These are phyloP conservation scores for Neoitamus cyanurus DNA, from an alignment of 2,888 invertebrate species.

Conservation along the genomic window DNA sequence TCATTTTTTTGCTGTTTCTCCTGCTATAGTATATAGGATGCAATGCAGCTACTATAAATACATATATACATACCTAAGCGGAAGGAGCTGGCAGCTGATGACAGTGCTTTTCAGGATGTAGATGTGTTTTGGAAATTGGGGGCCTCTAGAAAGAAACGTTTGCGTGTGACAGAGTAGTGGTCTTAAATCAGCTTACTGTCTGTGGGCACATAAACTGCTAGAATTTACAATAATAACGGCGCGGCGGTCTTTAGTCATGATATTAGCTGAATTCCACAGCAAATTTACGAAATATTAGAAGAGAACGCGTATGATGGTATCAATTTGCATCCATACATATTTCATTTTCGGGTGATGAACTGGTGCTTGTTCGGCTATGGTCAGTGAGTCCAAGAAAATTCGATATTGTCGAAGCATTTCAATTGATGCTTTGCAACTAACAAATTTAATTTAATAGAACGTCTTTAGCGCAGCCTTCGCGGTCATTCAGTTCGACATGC, in stretches of 20 bases:
- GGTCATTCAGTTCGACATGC: neutral
- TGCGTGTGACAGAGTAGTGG: neutral
- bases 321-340: neutral
- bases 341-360: neutral
- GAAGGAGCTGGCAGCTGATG: neutral
- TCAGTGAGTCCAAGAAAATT: neutral
- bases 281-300: neutral
- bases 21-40: neutral
- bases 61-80: neutral
- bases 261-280: too few relatives aligned
- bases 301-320: neutral
- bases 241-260: too few relatives aligned
- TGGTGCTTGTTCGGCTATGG: too few relatives aligned
- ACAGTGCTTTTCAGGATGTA: neutral
- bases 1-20: neutral
- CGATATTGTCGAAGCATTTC: neutral
- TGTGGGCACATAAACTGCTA: too few relatives aligned
- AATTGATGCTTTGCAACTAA: neutral
- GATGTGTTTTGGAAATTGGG: neutral
- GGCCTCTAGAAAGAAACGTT: neutral
- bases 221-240: too few relatives aligned
- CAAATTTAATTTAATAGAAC: constrained; percentile 14
- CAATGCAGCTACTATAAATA: neutral
- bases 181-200: neutral
- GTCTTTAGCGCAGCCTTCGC: neutral